These are phyloP conservation scores for Callaeas wilsoni DNA, from an alignment of 2,113 vertebrate genomes.

Conservation along the genomic window DNA sequence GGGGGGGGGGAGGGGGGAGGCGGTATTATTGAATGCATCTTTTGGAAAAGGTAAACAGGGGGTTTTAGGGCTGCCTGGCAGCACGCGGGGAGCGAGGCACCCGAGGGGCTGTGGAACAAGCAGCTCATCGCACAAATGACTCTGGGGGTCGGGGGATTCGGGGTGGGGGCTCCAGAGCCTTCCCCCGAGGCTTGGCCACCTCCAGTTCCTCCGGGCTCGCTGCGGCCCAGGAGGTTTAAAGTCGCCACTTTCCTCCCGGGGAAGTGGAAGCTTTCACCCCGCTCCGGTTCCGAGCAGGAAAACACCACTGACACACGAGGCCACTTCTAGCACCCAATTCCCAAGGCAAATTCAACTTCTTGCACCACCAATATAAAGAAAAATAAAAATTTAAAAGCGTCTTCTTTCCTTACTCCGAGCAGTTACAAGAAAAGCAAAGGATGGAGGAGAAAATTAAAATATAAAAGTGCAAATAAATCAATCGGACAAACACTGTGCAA, in stretches of 20 bases:
- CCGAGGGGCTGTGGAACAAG: neutral
- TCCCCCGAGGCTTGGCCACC: neutral
- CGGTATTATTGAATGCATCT: slow-evolving; percentile 49
- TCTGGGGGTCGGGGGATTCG: neutral
- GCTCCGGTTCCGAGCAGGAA: neutral
- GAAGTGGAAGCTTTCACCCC: neutral
- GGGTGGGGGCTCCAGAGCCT: neutral
- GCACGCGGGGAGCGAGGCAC: neutral
- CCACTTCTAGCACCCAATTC: neutral
- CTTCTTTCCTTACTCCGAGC: too few species aligned
- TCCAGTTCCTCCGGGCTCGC: neutral
- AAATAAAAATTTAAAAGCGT: rapidly evolving
- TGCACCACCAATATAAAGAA: neutral
- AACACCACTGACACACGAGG: neutral
- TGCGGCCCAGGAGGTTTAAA: neutral
- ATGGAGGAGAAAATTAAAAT: neutral
- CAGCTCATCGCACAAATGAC: neutral
- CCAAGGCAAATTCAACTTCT: neutral
- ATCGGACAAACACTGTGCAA: neutral
- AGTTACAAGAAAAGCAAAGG: neutral
- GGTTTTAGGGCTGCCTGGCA: neutral
- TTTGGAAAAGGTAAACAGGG: slow-evolving; percentile 36
- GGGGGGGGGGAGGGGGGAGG: neutral
- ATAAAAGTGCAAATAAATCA: neutral
- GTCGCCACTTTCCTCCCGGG: neutral